Percentiles rank a stretch among this genome's conserved stretches.
phyloP scores from a whole-genome alignment of 2,888 invertebrate species.

The Blera fallax region DNA sequence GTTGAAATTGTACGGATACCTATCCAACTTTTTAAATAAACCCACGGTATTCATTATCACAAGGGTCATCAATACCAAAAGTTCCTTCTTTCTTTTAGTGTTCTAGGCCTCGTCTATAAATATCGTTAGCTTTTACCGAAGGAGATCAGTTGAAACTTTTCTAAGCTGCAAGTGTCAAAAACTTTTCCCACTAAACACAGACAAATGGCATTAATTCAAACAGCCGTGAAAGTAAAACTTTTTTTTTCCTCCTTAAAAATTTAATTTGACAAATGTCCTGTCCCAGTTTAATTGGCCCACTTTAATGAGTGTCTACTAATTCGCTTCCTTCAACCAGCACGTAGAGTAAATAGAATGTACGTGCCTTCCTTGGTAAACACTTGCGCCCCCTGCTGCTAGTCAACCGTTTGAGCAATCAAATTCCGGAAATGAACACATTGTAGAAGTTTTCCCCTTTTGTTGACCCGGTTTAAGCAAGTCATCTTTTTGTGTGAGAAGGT shows the following conservation, averaged over 20 bases:
- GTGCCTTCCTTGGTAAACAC: not conserved
- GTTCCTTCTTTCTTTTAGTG: not conserved
- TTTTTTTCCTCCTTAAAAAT: not conserved
- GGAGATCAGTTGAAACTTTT: not conserved
- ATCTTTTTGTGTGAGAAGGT: not conserved
- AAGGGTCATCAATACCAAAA: not conserved
- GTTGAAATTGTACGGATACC: not conserved
- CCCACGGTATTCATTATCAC: not conserved
- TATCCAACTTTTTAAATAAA: not conserved
- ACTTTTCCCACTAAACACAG: not conserved
- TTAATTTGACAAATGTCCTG: not conserved
- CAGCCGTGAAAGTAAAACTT: not conserved
- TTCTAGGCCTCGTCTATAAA: not conserved
- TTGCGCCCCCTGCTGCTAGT: not conserved
- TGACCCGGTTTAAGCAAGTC: not conserved
- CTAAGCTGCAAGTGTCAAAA: not conserved
- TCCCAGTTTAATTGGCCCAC: not conserved
- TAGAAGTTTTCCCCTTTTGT: not conserved
- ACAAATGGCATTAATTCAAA: not conserved
- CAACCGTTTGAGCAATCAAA: not conserved
- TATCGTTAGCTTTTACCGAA: not conserved
- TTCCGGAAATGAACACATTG: constrained; percentile 30
- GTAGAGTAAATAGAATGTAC: not conserved
- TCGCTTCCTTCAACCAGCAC: not conserved
- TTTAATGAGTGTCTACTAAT: not conserved